Evolutionary conservation across 2,113 vertebrate species (phyloP).

Genomic region (Pseudolaguvia tuberculata): DNA sequence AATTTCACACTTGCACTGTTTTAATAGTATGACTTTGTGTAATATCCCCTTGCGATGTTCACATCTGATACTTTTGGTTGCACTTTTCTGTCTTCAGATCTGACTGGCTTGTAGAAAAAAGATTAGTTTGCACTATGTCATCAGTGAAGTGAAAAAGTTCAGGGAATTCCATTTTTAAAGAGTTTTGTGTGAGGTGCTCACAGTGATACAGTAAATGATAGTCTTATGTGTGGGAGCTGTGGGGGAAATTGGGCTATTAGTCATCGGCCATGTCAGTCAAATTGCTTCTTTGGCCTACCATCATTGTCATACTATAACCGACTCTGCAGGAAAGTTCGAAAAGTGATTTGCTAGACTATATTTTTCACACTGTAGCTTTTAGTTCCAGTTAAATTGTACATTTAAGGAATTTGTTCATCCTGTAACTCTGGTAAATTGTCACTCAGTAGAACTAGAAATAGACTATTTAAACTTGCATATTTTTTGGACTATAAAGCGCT

Average conservation of each 20-base stretch:
- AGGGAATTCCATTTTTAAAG: not conserved
- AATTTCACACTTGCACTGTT: not conserved
- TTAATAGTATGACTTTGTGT: not conserved
- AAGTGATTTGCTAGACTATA: not conserved
- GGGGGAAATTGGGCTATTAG: not conserved
- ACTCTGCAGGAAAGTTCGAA: not conserved
- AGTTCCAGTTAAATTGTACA: not conserved
- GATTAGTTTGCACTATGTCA: not conserved
- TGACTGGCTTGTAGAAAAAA: not conserved
- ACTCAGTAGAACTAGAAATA: not conserved
- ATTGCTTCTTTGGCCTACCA: not conserved
- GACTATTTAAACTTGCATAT: too few species aligned
- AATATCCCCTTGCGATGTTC: not conserved
- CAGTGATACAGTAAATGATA: too few species aligned
- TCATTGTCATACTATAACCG: constrained; percentile 2
- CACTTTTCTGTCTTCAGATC: not conserved
- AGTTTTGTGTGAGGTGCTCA: not conserved
- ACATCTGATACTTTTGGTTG: not conserved
- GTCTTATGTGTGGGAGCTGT: not conserved
- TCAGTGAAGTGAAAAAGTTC: not conserved
- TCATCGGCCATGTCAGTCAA: not conserved
- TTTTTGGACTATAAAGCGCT: too few species aligned
- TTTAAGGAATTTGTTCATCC: not conserved
- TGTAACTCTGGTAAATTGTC: not conserved
- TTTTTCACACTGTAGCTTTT: not conserved